These are phyloP conservation scores for Mimas tiliae DNA, from an alignment of 2,888 invertebrate genomes.

Conservation along the genomic window DNA sequence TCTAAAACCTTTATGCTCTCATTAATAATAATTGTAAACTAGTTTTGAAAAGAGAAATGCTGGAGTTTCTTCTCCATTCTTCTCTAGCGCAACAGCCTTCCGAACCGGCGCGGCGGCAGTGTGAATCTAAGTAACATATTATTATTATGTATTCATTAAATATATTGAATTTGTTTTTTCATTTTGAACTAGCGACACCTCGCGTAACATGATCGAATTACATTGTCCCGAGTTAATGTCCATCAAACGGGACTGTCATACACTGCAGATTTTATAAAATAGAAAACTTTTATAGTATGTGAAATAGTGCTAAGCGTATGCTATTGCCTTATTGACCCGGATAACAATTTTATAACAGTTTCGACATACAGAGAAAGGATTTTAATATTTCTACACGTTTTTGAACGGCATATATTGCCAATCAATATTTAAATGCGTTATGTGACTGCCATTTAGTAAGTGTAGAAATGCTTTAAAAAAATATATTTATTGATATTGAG, in stretches of 20 bases:
- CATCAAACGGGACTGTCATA: neutral
- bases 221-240: too few species aligned
- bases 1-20: too few species aligned
- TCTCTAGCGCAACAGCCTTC: too few species aligned
- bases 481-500: neutral
- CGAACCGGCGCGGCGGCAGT: too few species aligned
- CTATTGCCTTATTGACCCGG: constrained; percentile 38
- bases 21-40: too few species aligned
- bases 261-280: neutral
- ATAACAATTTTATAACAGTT: constrained; percentile 29
- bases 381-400: constrained; percentile 17
- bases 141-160: too few species aligned
- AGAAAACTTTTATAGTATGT: constrained; percentile 23
- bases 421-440: constrained; percentile 6
- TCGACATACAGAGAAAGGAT: constrained; percentile 20
- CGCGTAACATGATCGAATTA: too few species aligned
- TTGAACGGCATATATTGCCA: constrained; percentile 18
- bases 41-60: too few species aligned
- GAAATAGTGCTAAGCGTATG: constrained; percentile 41
- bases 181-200: too few species aligned
- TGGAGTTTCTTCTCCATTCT: too few species aligned
- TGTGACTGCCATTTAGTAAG: neutral
- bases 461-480: neutral
- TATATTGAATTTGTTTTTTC: too few species aligned
- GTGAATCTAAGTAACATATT: too few species aligned